Evolutionary conservation across 2,888 invertebrate genomes (phyloP).

Genomic region (Actias luna): DNA sequence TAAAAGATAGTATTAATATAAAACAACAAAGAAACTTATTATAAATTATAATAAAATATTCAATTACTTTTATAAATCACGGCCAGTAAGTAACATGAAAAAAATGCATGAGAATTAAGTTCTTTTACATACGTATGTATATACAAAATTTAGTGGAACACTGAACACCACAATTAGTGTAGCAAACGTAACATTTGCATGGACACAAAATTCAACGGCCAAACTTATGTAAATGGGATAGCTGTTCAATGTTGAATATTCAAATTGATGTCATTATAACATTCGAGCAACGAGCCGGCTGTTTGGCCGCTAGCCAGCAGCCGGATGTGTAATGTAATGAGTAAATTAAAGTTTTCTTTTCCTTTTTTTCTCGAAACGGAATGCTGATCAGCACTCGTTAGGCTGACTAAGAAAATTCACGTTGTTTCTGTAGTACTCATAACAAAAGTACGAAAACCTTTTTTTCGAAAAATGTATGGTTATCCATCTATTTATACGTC

Average conservation of each 20-base stretch:
- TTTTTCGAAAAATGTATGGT: not conserved
- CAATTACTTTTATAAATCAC: not conserved
- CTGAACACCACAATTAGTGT: conserved; percentile 73
- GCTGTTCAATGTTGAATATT: conserved; percentile 81
- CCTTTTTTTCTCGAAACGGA: conserved; percentile 52
- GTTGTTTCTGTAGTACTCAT: not conserved
- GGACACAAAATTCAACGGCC: conserved; percentile 77
- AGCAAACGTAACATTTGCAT: conserved; percentile 70
- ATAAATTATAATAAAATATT: not conserved
- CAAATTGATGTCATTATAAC: conserved; percentile 82
- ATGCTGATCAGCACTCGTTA: conserved; percentile 11
- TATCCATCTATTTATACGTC: too few relatives aligned
- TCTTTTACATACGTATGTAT: not conserved
- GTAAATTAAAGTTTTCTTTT: conserved; percentile 67
- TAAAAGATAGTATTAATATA: not conserved
- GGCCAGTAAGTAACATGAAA: not conserved
- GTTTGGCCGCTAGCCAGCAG: conserved; percentile 76
- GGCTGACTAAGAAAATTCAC: not conserved
- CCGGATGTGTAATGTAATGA: conserved; percentile 75
- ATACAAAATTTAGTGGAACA: conserved; percentile 51
- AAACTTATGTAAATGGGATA: conserved; percentile 79
- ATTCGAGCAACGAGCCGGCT: conserved; percentile 69
- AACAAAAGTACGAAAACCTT: not conserved
- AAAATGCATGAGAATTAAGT: not conserved
- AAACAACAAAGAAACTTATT: not conserved